Evolutionary conservation across 2,113 vertebrate species (phyloP).

Genomic region (Rousettus leschenaultii): DNA sequence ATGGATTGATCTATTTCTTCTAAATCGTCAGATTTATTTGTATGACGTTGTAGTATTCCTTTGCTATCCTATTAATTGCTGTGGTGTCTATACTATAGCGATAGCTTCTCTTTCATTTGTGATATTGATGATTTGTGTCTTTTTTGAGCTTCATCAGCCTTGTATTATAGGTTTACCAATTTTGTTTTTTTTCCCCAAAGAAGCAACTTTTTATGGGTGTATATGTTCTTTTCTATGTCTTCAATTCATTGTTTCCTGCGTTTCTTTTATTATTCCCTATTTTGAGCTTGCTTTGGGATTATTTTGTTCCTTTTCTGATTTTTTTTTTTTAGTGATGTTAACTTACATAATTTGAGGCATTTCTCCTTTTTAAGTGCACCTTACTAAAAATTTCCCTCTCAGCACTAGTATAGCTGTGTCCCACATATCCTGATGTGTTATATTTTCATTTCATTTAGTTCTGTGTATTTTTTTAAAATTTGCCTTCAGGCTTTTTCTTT

Average conservation of each 20-base stretch:
- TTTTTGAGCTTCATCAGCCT: not conserved
- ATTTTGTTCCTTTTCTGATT: not conserved
- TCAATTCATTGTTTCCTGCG: not conserved
- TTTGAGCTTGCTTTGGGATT: not conserved
- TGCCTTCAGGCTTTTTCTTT: not conserved
- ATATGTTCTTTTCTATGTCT: not conserved
- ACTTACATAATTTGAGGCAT: not conserved
- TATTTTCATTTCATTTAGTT: not conserved
- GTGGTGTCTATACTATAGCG: not conserved
- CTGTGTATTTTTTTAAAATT: not conserved
- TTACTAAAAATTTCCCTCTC: not conserved
- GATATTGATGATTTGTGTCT: not conserved
- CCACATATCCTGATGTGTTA: not conserved
- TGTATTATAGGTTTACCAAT: not conserved
- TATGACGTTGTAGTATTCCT: not conserved
- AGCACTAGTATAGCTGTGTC: not conserved
- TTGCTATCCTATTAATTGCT: not conserved
- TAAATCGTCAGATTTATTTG: not conserved
- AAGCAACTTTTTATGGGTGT: not conserved
- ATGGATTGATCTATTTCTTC: not conserved
- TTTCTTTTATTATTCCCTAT: not conserved
- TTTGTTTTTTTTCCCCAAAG: not conserved
- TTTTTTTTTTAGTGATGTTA: not conserved
- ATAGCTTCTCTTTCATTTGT: not conserved
- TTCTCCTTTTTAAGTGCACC: not conserved